These are phyloP conservation scores for Zosterops pallidus DNA, from an alignment of 2,113 vertebrate species.

Conservation along the genomic window DNA sequence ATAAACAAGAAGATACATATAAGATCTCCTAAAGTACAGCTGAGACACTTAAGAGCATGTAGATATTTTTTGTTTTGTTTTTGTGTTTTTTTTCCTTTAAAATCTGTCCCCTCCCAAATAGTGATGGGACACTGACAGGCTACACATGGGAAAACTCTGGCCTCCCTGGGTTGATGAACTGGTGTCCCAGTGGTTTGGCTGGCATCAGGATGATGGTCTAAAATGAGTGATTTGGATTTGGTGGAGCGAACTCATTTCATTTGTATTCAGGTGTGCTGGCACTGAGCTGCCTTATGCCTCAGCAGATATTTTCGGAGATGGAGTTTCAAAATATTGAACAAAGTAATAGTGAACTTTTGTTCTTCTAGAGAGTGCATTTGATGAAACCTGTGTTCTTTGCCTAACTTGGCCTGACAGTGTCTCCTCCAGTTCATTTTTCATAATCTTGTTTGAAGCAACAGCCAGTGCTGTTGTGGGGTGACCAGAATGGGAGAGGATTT, in stretches of 20 bases:
- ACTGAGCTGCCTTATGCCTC: not conserved
- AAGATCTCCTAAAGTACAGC: not conserved
- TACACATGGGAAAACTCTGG: not conserved
- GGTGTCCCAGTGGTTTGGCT: not conserved
- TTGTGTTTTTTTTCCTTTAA: not conserved
- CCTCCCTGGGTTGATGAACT: not conserved
- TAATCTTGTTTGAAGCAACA: constrained; percentile 23
- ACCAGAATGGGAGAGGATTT: not conserved
- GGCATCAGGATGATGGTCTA: not conserved
- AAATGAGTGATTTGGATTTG: not conserved
- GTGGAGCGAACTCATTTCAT: not conserved
- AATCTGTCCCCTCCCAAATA: not conserved
- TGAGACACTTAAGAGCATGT: not conserved
- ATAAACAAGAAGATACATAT: not conserved
- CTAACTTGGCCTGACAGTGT: not conserved
- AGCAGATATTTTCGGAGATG: not conserved
- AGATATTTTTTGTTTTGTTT: not conserved
- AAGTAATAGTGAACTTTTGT: not conserved
- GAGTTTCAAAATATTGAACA: not conserved
- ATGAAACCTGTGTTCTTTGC: not conserved
- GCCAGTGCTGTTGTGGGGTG: not conserved
- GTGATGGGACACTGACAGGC: not conserved
- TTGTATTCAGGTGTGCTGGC: not conserved
- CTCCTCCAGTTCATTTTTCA: not conserved
- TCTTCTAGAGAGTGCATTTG: not conserved